Evolutionary conservation across 2,113 vertebrate genomes (phyloP), one percentile per base, ranked within the genome.

Genomic region (Elanus axillaris): DNA sequence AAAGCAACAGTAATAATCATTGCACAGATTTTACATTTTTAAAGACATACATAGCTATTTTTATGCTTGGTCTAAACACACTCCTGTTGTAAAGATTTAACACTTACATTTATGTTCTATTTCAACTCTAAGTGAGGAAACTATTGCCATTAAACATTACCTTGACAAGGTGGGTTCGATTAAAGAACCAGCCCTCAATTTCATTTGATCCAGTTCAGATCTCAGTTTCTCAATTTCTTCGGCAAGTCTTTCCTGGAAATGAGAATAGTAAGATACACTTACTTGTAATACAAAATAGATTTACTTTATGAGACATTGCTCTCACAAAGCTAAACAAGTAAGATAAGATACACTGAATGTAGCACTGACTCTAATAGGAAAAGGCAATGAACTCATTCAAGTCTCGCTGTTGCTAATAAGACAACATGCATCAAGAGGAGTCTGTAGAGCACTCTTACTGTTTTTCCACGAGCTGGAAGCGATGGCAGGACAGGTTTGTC

Each of bases 141-240:
- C 12, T 27, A 77, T 63, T 60, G 5, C 50, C 29, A 32, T 71
- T 77, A 93, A 91, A 48, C 73, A 71, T 93, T 98, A 99, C 99
- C 99, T 99, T 94, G 99, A 99, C 94, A 99, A 98, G 20, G 99
- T 98, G 45, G 99, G 99, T 95, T 99, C 99, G 8, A 99, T 99
- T 98, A 99, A 98, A 97, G 99, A 99, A 74, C 99, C 99, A 90
- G 98, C 97, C 95, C 99, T 99, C 97, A 99, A 79, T 95, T 99
- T 99, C 98, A 99, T 97, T 95, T 99, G 99, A 92, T 99, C 99
- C 93, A 99, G 97, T 97, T 99, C 99, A 47, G 98, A 98, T 96
- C 99, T 98, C 95, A 99, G 98, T 90, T 99, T 99, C 92, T 99
- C 99, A 69, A 99, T 99, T 98, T 99, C 99, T 86, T 99, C 99